Percentiles rank a stretch among this genome's conserved stretches.
Evolutionary conservation across 2,113 vertebrate genomes (phyloP).

Genomic region (Pseudorhombus dupliciocellatus): DNA sequence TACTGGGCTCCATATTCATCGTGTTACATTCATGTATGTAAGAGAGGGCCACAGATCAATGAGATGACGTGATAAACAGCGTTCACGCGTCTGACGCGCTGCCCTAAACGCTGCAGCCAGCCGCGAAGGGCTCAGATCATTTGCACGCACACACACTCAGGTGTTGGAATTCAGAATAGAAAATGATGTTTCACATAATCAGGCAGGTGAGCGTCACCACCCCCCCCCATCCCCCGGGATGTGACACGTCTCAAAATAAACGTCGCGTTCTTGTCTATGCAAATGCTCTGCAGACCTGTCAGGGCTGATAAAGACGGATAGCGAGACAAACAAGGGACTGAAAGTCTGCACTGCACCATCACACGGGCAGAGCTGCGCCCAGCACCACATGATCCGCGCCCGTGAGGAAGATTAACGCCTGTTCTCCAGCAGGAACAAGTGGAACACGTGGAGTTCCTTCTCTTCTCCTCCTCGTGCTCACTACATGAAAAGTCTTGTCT

Average conservation of each 20-base stretch:
- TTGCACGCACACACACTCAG: neutral
- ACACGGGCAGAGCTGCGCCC: no score
- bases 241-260: constrained; percentile 23
- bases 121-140: constrained; percentile 1
- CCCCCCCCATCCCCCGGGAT: constrained; percentile 8
- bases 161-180: constrained; percentile 21
- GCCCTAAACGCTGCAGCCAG: neutral
- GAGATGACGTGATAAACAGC: neutral
- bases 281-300: constrained; percentile 17
- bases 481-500: no score
- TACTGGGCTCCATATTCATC: neutral
- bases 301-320: constrained; percentile 31
- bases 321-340: neutral
- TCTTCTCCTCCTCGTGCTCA: no score
- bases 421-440: no score
- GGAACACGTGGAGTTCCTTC: no score
- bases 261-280: constrained; percentile 19
- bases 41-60: neutral
- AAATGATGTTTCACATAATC: constrained; percentile 22
- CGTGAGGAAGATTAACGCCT: no score
- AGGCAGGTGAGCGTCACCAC: constrained; percentile 14
- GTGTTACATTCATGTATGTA: neutral
- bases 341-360: neutral
- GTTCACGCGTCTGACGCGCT: constrained; percentile 18
- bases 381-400: no score